Percentiles rank a stretch among this genome's conserved stretches.
Conservation (phyloP, 2,888 invertebrate genomes). For the Troides oblongomaculatus region DNA sequence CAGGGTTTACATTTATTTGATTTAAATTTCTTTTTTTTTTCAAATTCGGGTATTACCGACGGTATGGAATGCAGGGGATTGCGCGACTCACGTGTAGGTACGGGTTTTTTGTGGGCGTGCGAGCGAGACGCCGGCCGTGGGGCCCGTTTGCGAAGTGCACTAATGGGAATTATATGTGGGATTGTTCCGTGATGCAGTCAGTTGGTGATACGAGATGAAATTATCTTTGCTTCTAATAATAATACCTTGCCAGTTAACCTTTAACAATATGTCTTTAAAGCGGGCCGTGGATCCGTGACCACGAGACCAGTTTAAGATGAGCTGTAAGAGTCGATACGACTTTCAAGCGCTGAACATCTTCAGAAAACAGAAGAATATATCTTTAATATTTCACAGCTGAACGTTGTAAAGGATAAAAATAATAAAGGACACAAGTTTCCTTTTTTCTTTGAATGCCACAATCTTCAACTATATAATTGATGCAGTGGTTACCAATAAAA, state of each 20-base stretch:
- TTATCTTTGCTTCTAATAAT: slow-evolving; percentile 5
- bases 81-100: slow-evolving; percentile 64
- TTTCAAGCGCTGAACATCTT: too few relatives aligned
- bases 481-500: too few relatives aligned
- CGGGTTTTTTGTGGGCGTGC: slow-evolving; percentile 71
- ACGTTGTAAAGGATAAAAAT: too few relatives aligned
- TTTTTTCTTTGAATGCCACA: too few relatives aligned
- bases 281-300: too few relatives aligned
- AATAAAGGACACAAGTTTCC: too few relatives aligned
- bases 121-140: slow-evolving; percentile 54
- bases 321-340: too few relatives aligned
- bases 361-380: too few relatives aligned
- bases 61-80: slow-evolving; percentile 74
- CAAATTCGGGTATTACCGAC: slow-evolving; percentile 48
- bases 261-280: too few relatives aligned
- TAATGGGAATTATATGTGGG: slow-evolving; percentile 71
- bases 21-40: slow-evolving; percentile 20
- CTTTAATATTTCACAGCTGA: too few relatives aligned
- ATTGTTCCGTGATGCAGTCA: slow-evolving; percentile 28
- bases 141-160: slow-evolving; percentile 71
- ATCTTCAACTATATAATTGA: too few relatives aligned
- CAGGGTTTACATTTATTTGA: slow-evolving; percentile 43
- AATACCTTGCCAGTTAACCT: neutral
- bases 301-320: too few relatives aligned
- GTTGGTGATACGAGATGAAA: neutral